phyloP scores from a whole-genome alignment of 2,888 invertebrate species.

The Diarsia rubi region DNA sequence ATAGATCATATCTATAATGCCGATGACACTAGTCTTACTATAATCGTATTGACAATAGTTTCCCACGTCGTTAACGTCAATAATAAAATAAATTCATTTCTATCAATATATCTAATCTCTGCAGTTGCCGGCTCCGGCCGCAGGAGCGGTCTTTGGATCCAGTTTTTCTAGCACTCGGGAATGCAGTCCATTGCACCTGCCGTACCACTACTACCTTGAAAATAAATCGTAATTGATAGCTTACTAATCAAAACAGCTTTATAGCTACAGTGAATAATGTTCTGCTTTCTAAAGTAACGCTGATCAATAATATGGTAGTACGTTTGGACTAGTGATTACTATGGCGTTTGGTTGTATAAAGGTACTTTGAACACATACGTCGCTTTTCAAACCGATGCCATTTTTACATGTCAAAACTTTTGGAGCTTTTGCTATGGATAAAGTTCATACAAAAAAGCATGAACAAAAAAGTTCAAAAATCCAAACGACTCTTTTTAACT shows the following conservation, averaged over 20 bases:
- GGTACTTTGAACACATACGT: slow-evolving; percentile 18
- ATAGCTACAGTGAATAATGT: slow-evolving; percentile 55
- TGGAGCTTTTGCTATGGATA: neutral
- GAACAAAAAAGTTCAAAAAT: slow-evolving; percentile 20
- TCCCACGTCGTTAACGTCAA: slow-evolving; percentile 72
- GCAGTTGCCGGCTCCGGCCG: slow-evolving; percentile 69
- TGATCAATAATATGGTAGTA: slow-evolving; percentile 34
- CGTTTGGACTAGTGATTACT: slow-evolving; percentile 24
- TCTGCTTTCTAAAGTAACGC: slow-evolving; percentile 54
- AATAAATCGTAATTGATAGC: slow-evolving; percentile 76
- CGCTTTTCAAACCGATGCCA: neutral
- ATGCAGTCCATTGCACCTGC: slow-evolving; percentile 88
- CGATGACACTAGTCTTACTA: slow-evolving; percentile 16
- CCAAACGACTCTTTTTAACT: slow-evolving; percentile 37
- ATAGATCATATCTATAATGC: slow-evolving; percentile 18
- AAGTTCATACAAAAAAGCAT: slow-evolving; percentile 21
- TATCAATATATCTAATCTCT: slow-evolving; percentile 82
- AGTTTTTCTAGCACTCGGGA: slow-evolving; percentile 88
- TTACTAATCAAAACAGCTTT: slow-evolving; percentile 69
- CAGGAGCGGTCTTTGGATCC: slow-evolving; percentile 79
- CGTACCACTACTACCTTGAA: slow-evolving; percentile 70
- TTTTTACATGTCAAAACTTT: slow-evolving; percentile 22
- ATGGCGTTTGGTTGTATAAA: slow-evolving; percentile 2
- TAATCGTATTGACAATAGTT: slow-evolving; percentile 67
- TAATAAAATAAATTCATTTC: slow-evolving; percentile 76